Conservation (phyloP, 2,113 vertebrate species). For the Phalacrocorax aristotelis region DNA sequence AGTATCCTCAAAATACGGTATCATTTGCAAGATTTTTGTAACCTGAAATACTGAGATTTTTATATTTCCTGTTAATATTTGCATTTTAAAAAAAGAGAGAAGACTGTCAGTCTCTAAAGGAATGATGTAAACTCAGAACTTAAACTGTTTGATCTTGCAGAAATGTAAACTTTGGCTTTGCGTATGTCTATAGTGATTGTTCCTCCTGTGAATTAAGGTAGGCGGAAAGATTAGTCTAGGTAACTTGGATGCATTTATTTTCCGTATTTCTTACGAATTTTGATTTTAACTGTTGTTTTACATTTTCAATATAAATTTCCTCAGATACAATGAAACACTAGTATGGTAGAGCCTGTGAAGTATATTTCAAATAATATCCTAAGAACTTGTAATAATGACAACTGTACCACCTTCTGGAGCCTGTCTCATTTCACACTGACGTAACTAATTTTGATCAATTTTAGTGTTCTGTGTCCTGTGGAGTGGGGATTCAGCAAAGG, state of each 20-base stretch:
- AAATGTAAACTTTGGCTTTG: not conserved
- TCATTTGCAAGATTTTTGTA: not conserved
- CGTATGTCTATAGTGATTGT: not conserved
- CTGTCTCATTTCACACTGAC: not conserved
- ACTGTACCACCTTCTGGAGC: not conserved
- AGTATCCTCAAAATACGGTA: not conserved
- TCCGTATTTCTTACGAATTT: not conserved
- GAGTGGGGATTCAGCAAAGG: conserved; percentile 82
- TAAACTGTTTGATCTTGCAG: not conserved
- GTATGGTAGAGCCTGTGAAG: too few relatives aligned
- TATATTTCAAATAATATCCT: not conserved
- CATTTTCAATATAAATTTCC: not conserved
- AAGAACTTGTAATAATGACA: not conserved
- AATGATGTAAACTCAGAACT: not conserved
- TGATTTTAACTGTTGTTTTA: not conserved
- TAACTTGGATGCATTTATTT: not conserved
- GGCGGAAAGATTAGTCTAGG: not conserved
- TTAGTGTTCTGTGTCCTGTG: conserved; percentile 90
- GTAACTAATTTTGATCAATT: not conserved
- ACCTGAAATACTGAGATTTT: not conserved
- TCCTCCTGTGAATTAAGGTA: not conserved
- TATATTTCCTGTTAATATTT: not conserved
- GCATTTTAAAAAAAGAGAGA: not conserved
- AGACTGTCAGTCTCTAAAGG: not conserved
- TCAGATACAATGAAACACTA: not conserved